Base-by-base conservation (phyloP, 1,140 invertebrate genomes). In the Arctopsyche grandis region DNA sequence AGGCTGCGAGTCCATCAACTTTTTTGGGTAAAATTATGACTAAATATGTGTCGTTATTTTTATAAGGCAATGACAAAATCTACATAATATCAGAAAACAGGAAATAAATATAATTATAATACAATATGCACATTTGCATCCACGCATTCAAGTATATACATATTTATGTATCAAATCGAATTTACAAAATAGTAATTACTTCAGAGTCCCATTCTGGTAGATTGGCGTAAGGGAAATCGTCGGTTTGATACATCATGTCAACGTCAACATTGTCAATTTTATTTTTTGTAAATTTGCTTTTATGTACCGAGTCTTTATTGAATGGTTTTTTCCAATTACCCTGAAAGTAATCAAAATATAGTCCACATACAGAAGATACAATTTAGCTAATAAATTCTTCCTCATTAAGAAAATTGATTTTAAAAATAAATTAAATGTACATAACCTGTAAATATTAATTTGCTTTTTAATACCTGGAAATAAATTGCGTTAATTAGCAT, bases 401-500 rank as follows among this genome's bases (percentile, higher is more conserved):
- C n/a, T n/a, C n/a, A n/a, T n/a, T n/a, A n/a, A n/a, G n/a, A n/a
- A n/a, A n/a, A n/a, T n/a, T n/a, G n/a, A n/a, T n/a, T n/a, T 38
- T 38, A 38, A 7, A 38, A 38, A 4, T 38, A 38, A 38, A 38
- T 38, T 38, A 4, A 38, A 38, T 38, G n/a, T n/a, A n/a, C n/a
- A n/a, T n/a, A n/a, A n/a, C n/a, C n/a, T n/a, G n/a, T n/a, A n/a
- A n/a, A n/a, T n/a, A n/a, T 38, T 4, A 38, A 38, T 4, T 38
- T 38, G 29, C 29, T 16, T 21, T 16, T n/a, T n/a, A n/a, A n/a
- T 16, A 81, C 93, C 85, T 95, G 95, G 85, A 96, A 96, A 84
- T 95, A 94, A 63, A 96, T 89, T 3, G 94, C 94, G 87, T 95
- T 96, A 0, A 94, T 85, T 1, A 96, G 85, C 7, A 96, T 88